Evolutionary conservation across 2,888 invertebrate species (phyloP).

Genomic region (Cephonodes hylas): DNA sequence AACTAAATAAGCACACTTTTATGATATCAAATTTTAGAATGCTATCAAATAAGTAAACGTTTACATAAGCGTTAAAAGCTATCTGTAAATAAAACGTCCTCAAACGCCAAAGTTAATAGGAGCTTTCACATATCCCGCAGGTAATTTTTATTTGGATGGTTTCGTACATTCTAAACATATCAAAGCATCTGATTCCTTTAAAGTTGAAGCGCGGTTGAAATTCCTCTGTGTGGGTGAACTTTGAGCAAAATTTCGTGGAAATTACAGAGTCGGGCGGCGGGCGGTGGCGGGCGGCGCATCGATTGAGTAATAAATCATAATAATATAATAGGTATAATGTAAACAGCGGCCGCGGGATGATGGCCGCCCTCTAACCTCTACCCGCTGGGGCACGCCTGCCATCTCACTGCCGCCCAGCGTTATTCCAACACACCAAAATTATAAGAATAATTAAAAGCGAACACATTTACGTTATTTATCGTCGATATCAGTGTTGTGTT

Average conservation of each 20-base stretch:
- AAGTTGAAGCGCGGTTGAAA: conserved; percentile 65
- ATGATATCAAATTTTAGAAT: background rate
- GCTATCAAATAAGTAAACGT: background rate
- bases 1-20: background rate
- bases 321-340: conserved; percentile 73
- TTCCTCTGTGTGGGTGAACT: conserved; percentile 63
- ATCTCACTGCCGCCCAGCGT: conserved; percentile 27
- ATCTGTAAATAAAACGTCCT: background rate
- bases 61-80: background rate
- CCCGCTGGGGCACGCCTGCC: conserved; percentile 35
- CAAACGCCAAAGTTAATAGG: background rate
- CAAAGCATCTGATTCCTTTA: conserved; percentile 68
- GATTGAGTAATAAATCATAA: conserved; percentile 78
- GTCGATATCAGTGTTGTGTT: background rate
- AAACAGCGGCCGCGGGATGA: conserved; percentile 60
- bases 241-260: conserved; percentile 63
- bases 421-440: conserved; percentile 35
- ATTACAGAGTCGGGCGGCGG: conserved; percentile 51
- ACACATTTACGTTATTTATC: background rate
- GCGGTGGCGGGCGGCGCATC: conserved; percentile 50
- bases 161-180: conserved; percentile 34
- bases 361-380: conserved; percentile 28
- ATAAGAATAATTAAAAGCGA: conserved; percentile 35
- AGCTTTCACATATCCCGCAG: background rate
- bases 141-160: conserved; percentile 4